A percentile compares a stretch with the other conserved stretches of the same genome.
Conservation (phyloP, 1,140 invertebrate genomes). For the Apis laboriosa region DNA sequence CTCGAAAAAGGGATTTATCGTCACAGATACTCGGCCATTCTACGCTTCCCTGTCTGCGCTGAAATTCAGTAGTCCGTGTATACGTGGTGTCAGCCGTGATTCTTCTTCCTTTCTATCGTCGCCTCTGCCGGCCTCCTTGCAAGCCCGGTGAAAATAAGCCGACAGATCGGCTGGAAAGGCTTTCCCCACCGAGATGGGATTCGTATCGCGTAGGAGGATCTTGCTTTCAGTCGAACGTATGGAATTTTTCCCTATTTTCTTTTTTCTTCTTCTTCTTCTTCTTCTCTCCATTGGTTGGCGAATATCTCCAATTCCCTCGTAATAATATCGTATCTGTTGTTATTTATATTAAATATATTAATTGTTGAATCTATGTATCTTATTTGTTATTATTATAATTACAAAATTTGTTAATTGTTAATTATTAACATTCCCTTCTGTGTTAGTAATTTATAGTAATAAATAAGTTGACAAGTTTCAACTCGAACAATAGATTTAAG, state of each 20-base stretch:
- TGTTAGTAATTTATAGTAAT: no score
- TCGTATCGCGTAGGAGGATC: slow-evolving; percentile 4
- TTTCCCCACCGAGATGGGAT: slow-evolving; percentile 13
- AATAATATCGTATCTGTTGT: no score
- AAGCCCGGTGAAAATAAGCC: slow-evolving; percentile 10
- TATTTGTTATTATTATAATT: no score
- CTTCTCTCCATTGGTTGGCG: no score
- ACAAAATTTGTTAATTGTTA: no score
- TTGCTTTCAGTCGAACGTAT: slow-evolving; percentile 22
- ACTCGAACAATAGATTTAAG: no score
- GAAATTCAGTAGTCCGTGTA: slow-evolving; percentile 10
- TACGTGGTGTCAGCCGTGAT: slow-evolving; percentile 2
- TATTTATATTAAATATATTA: no score
- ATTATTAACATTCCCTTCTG: no score
- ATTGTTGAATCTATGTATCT: no score
- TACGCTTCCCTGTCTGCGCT: not conserved
- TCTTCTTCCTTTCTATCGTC: slow-evolving; percentile 22
- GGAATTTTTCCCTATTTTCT: not conserved
- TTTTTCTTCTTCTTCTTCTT: not conserved
- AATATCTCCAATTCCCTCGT: no score
- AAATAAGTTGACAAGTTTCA: no score
- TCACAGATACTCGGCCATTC: not conserved
- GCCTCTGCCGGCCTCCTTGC: not conserved
- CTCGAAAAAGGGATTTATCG: slow-evolving; percentile 1
- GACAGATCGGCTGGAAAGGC: slow-evolving; percentile 34